Percentiles rank a stretch among this genome's conserved stretches.
Conservation (phyloP, 2,888 invertebrate genomes). For the Ceriagrion tenellum region DNA sequence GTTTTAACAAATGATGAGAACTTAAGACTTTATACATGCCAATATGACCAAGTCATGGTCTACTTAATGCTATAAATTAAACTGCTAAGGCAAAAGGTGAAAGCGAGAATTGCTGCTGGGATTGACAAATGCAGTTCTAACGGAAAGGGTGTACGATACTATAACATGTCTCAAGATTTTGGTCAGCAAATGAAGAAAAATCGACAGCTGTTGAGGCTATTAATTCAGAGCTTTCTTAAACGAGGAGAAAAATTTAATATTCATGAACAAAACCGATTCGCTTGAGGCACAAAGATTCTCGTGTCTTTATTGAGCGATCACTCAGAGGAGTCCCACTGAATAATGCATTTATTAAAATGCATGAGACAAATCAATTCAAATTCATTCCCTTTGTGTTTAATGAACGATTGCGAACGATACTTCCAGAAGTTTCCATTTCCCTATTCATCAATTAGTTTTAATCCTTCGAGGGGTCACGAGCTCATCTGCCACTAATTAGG, state of each 20-base stretch:
- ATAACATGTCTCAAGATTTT: no score
- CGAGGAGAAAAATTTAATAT: background rate
- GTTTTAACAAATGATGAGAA: no score
- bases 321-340: background rate
- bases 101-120: no score
- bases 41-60: no score
- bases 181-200: background rate
- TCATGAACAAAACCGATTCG: background rate
- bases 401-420: background rate
- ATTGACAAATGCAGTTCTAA: no score
- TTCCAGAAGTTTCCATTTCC: background rate
- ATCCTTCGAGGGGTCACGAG: background rate
- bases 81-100: no score
- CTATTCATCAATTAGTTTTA: background rate
- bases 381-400: background rate
- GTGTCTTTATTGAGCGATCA: background rate
- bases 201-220: background rate
- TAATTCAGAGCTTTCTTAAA: slow-evolving; percentile 9
- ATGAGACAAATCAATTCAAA: slow-evolving; percentile 1
- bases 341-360: slow-evolving; percentile 1
- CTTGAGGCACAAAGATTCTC: background rate
- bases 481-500: background rate
- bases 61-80: no score
- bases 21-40: no score
- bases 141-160: no score